Conservation (phyloP, 2,797 vertebrate species). For the Pristis pectinata region DNA sequence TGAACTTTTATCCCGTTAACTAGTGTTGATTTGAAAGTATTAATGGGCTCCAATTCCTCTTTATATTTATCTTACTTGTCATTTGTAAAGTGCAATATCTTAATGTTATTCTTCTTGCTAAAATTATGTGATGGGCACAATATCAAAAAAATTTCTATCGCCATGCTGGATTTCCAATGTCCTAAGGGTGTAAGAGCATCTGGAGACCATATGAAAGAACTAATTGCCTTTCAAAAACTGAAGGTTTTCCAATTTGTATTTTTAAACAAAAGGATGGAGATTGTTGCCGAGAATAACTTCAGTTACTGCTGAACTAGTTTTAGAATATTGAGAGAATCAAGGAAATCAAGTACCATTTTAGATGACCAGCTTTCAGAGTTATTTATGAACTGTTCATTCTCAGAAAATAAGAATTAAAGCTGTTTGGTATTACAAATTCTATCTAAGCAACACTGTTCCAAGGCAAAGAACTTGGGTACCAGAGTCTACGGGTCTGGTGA, state of each 20-base stretch:
- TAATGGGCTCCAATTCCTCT: not conserved
- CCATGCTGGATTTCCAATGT: constrained; percentile 24
- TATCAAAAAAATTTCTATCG: not conserved
- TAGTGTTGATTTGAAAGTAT: not conserved
- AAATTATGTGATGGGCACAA: constrained; percentile 4
- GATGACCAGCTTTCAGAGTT: not conserved
- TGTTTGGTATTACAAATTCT: not conserved
- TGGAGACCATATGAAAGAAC: constrained; percentile 36
- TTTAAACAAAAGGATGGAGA: constrained; percentile 23
- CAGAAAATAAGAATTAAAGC: not conserved
- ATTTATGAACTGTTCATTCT: not conserved
- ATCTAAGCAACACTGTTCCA: not conserved
- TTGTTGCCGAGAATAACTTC: constrained; percentile 6
- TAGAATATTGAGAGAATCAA: not conserved
- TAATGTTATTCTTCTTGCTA: not conserved
- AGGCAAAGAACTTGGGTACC: not conserved
- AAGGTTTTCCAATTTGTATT: not conserved
- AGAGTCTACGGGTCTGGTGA: not conserved
- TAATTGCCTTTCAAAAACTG: not conserved
- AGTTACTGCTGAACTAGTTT: not conserved
- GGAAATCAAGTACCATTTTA: not conserved
- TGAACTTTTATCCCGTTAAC: not conserved
- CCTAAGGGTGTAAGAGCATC: constrained; percentile 34
- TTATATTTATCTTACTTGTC: not conserved
- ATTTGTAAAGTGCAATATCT: not conserved